phyloP scores from a whole-genome alignment of 2,113 vertebrate species.

The Cynoglossus semilaevis region DNA sequence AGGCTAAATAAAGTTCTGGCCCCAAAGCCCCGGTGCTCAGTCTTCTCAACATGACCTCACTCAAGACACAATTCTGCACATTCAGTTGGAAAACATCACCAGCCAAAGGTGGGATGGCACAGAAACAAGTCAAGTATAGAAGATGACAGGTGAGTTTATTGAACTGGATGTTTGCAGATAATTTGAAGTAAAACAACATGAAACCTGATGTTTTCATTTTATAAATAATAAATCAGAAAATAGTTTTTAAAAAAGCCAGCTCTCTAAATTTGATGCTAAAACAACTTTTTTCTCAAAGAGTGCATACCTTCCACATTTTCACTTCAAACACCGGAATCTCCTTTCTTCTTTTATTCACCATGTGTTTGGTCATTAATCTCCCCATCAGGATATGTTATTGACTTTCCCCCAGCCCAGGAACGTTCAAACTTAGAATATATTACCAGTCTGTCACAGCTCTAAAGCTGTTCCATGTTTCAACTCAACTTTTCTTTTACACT shows the following conservation, averaged over 20 bases:
- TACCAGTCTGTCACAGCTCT: slow-evolving; percentile 6
- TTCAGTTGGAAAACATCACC: background rate
- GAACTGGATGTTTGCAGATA: background rate
- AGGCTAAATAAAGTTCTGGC: slow-evolving; percentile 25
- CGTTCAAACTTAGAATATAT: slow-evolving; percentile 5
- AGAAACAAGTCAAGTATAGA: slow-evolving; percentile 3
- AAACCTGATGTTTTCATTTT: background rate
- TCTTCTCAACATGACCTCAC: slow-evolving; percentile 16
- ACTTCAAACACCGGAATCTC: background rate
- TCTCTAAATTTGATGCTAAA: too few relatives aligned
- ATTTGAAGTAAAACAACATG: background rate
- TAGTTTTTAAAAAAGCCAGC: too few relatives aligned
- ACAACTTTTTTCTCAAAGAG: too few relatives aligned
- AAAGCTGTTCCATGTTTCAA: background rate
- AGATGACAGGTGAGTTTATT: background rate
- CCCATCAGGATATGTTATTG: slow-evolving; percentile 29
- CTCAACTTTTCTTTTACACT: background rate
- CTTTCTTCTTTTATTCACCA: background rate
- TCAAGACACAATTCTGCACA: slow-evolving; percentile 9
- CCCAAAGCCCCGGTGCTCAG: background rate
- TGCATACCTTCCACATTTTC: too few relatives aligned
- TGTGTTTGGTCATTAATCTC: slow-evolving; percentile 13
- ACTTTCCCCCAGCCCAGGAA: slow-evolving; percentile 2
- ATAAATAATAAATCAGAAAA: background rate
- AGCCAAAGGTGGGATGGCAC: slow-evolving; percentile 9